phyloP scores from a whole-genome alignment of 2,113 vertebrate genomes.

The Ptychochromis oligacanthus region DNA sequence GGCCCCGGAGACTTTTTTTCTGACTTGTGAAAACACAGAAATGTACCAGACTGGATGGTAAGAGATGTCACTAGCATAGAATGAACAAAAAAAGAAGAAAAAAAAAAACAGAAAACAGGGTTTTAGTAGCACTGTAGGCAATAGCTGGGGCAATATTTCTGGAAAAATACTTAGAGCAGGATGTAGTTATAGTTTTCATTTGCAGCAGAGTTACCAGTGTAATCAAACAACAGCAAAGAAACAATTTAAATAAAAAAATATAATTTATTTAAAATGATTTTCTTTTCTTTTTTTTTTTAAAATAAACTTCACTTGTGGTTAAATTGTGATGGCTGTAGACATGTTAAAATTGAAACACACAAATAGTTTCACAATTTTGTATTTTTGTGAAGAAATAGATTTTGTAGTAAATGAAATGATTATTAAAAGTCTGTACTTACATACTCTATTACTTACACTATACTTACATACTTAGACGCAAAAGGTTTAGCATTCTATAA shows the following conservation, averaged over 20 bases:
- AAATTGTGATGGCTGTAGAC: not conserved
- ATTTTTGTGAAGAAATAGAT: not conserved
- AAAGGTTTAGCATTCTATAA: not conserved
- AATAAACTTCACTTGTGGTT: not conserved
- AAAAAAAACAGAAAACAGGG: not conserved
- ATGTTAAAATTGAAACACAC: not conserved
- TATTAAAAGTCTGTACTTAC: not conserved
- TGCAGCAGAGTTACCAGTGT: fast-evolving
- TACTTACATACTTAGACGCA: not conserved
- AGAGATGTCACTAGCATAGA: not conserved
- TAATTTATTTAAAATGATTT: no score
- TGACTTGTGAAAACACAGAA: constrained; percentile 53
- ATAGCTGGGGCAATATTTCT: not conserved
- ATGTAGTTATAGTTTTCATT: not conserved
- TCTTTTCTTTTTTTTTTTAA: no score
- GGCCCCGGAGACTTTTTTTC: not conserved
- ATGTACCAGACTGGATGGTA: constrained; percentile 10
- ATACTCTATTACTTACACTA: no score
- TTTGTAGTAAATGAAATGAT: not conserved
- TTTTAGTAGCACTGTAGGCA: not conserved
- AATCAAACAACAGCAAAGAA: not conserved
- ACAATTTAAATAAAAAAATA: not conserved
- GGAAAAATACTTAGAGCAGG: not conserved
- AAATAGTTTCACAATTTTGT: not conserved
- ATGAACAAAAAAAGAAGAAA: not conserved